Conservation (phyloP, 92 coral and sea anemone genomes). For the Palythoa grandis region DNA sequence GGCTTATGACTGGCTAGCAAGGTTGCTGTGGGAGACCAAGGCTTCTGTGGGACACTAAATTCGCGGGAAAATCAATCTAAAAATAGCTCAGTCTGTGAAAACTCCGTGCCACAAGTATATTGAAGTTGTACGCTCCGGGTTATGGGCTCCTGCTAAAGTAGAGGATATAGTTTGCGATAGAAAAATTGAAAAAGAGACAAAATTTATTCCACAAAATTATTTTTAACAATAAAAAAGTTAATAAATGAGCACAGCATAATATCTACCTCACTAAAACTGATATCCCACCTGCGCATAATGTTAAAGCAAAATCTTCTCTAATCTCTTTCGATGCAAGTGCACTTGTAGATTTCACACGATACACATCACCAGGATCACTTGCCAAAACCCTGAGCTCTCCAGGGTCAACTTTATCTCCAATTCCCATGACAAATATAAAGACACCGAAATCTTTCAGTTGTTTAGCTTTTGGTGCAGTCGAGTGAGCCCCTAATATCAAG, state of each 20-base stretch:
- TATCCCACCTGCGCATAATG: slow-evolving; percentile 32
- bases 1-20: too few relatives aligned
- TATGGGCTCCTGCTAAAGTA: too few relatives aligned
- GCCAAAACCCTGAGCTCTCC: slow-evolving; percentile 6
- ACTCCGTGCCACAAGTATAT: too few relatives aligned
- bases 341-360: neutral
- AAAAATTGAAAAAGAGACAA: too few relatives aligned
- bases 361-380: slow-evolving; percentile 11
- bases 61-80: too few relatives aligned
- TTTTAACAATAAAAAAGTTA: too few relatives aligned
- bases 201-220: too few relatives aligned
- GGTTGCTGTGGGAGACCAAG: too few relatives aligned
- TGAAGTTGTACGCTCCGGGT: too few relatives aligned
- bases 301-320: slow-evolving; percentile 15
- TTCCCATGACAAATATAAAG: neutral
- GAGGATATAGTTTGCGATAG: too few relatives aligned
- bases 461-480: neutral
- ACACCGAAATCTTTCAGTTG: slow-evolving; percentile 20
- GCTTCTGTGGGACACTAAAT: too few relatives aligned
- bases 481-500: neutral
- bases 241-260: neutral
- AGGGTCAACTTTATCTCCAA: neutral
- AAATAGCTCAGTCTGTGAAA: too few relatives aligned
- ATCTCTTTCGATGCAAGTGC: slow-evolving; percentile 5
- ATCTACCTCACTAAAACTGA: neutral